These are phyloP conservation scores for Pseudorectes ferrugineus DNA, from an alignment of 2,113 vertebrate genomes.

Conservation along the genomic window DNA sequence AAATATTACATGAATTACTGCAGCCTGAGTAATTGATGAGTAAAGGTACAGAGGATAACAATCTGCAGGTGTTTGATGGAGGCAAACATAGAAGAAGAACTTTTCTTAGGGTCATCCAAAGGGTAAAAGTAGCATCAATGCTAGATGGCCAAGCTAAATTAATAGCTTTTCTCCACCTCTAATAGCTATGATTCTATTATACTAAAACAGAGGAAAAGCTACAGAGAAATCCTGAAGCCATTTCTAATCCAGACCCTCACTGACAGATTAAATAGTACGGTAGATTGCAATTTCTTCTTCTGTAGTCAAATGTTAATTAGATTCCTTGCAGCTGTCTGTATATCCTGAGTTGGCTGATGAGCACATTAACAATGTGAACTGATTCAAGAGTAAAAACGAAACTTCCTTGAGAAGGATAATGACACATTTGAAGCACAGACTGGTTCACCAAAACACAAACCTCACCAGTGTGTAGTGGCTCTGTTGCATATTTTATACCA, in stretches of 20 bases:
- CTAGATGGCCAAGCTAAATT: background rate
- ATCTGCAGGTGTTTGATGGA: background rate
- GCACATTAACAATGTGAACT: slow-evolving; percentile 15
- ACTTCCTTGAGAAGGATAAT: slow-evolving; percentile 21
- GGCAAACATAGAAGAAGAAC: background rate
- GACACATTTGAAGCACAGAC: background rate
- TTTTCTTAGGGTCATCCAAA: slow-evolving; percentile 9
- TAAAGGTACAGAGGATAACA: background rate
- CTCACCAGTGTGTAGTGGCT: background rate
- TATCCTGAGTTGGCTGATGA: slow-evolving; percentile 16
- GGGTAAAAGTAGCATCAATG: background rate
- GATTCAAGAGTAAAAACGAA: slow-evolving; percentile 4
- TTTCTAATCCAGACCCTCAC: slow-evolving; percentile 5
- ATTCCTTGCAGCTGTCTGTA: slow-evolving; percentile 34
- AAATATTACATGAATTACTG: background rate
- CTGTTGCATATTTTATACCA: background rate
- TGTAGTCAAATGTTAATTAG: slow-evolving; percentile 52
- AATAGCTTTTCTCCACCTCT: background rate
- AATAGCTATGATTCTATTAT: background rate
- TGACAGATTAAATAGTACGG: slow-evolving; percentile 18
- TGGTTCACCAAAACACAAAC: background rate
- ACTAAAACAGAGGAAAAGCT: background rate
- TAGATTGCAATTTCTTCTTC: slow-evolving; percentile 39
- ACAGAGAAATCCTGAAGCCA: background rate
- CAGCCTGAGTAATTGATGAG: background rate